phyloP scores from a whole-genome alignment of 2,888 invertebrate genomes.

The Neocrepidodera transversa region DNA sequence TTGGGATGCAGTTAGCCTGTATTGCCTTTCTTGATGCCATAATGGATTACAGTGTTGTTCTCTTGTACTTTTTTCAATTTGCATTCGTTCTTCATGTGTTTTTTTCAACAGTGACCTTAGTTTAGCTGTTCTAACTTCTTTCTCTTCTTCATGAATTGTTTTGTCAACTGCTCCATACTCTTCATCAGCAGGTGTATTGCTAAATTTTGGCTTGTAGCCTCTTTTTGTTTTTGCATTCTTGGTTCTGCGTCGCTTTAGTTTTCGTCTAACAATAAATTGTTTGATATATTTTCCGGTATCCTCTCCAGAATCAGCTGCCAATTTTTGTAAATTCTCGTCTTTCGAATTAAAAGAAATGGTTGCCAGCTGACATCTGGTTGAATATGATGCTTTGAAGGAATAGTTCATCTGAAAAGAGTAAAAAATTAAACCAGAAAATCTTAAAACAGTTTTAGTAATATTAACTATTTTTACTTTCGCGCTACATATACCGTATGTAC shows the following conservation, averaged over 20 bases:
- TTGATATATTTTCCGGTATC: background rate
- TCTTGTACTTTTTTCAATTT: too few species aligned
- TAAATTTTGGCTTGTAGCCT: too few species aligned
- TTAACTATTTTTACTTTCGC: too few species aligned
- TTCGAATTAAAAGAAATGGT: background rate
- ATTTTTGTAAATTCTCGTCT: background rate
- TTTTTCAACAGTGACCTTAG: background rate
- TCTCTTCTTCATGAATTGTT: background rate
- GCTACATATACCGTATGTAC: too few species aligned
- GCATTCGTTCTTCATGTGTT: background rate
- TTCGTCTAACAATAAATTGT: background rate
- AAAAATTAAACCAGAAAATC: too few species aligned
- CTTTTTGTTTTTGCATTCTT: too few species aligned
- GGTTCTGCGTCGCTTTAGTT: background rate
- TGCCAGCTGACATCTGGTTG: too few species aligned
- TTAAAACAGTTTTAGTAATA: too few species aligned
- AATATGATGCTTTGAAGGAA: too few species aligned
- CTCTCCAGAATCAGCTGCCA: background rate
- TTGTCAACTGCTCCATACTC: background rate
- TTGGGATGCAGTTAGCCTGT: background rate
- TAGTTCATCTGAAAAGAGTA: too few species aligned
- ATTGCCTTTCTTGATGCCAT: background rate
- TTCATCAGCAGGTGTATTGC: background rate
- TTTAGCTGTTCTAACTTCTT: background rate
- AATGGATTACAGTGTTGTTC: too few species aligned